These are phyloP conservation scores for Tachystola acroxantha DNA, from an alignment of 2,888 invertebrate species.

Conservation along the genomic window DNA sequence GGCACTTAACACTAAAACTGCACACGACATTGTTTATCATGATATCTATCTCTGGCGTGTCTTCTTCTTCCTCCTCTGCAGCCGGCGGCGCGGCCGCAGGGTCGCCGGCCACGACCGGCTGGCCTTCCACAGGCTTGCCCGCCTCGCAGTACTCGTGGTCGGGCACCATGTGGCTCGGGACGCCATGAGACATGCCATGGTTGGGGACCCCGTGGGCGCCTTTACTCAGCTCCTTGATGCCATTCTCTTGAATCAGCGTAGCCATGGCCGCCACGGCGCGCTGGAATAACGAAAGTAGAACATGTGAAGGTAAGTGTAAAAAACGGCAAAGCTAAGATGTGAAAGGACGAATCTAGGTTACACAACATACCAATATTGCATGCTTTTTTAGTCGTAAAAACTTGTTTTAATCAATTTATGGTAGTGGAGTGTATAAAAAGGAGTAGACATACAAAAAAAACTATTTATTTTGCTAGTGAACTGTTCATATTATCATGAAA, in stretches of 20 bases:
- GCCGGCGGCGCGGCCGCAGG: conserved; percentile 26
- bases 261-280: conserved; percentile 80
- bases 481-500: not conserved
- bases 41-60: conserved; percentile 93
- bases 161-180: conserved; percentile 71
- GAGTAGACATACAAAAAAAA: not conserved
- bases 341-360: conserved; percentile 2
- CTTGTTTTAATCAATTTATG: too few species aligned
- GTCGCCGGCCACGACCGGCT: conserved; percentile 32
- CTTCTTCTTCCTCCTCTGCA: conserved; percentile 67
- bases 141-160: conserved; percentile 72
- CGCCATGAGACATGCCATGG: conserved; percentile 62
- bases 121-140: conserved; percentile 37
- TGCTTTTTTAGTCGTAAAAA: too few species aligned
- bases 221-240: conserved; percentile 86
- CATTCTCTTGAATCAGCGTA: conserved; percentile 90
- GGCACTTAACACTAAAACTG: conserved; percentile 97
- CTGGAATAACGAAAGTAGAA: conserved; percentile 42
- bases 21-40: conserved; percentile 98
- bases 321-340: not conserved
- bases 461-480: not conserved
- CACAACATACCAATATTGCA: not conserved
- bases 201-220: conserved; percentile 69
- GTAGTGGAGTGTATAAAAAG: too few species aligned
- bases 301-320: conserved; percentile 9